Conservation (phyloP, 2,888 invertebrate species). For the Arenicola marina region DNA sequence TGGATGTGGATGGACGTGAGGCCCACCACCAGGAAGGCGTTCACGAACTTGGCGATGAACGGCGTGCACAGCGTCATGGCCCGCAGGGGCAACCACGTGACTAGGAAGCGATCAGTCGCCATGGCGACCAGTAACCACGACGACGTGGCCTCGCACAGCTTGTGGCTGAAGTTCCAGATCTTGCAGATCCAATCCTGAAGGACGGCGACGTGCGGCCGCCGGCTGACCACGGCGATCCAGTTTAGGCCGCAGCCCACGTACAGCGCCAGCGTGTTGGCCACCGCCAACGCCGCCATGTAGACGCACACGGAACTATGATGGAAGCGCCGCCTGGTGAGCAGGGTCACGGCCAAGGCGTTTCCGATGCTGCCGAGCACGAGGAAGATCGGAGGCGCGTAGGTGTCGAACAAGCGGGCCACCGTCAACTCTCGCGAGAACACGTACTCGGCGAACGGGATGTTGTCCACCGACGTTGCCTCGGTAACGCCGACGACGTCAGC, state of each 20-base stretch:
- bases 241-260: slow-evolving; percentile 44
- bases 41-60: slow-evolving; percentile 48
- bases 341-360: slow-evolving; percentile 43
- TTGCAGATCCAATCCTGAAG: slow-evolving; percentile 49
- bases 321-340: slow-evolving; percentile 40
- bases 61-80: slow-evolving; percentile 44
- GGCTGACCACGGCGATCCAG: slow-evolving; percentile 45
- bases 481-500: too few species aligned
- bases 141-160: slow-evolving; percentile 44
- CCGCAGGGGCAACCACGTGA: slow-evolving; percentile 42
- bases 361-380: slow-evolving; percentile 48
- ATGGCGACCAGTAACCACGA: slow-evolving; percentile 53
- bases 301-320: slow-evolving; percentile 44
- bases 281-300: slow-evolving; percentile 46
- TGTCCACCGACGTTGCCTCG: too few species aligned
- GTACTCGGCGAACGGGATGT: too few species aligned
- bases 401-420: too few species aligned
- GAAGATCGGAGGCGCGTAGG: slow-evolving; percentile 37
- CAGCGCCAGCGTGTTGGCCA: slow-evolving; percentile 44
- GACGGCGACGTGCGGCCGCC: slow-evolving; percentile 40
- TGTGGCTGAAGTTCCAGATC: slow-evolving; percentile 49
- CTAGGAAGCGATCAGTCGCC: slow-evolving; percentile 48
- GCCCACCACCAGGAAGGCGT: slow-evolving; percentile 43
- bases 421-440: too few species aligned
- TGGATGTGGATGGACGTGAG: slow-evolving; percentile 50